phyloP scores from a whole-genome alignment of 2,888 invertebrate species.

The Embidobia sp. region DNA sequence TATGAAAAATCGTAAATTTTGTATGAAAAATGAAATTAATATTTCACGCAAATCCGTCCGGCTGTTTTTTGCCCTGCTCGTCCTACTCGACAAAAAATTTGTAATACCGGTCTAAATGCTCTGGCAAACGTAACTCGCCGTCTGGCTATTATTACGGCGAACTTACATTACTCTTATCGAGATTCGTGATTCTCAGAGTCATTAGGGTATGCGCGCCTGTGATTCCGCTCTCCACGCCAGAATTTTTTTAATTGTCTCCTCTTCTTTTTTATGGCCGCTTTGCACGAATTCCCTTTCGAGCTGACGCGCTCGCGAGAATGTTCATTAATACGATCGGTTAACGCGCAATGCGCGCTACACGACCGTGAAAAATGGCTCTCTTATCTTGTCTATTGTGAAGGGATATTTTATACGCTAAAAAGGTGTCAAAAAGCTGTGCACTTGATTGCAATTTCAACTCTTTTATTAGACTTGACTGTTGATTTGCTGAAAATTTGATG shows the following conservation, averaged over 20 bases:
- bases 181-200: constrained; percentile 63
- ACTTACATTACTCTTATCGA: constrained; percentile 61
- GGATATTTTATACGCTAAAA: too few relatives aligned
- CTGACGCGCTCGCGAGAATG: constrained; percentile 33
- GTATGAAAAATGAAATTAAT: constrained; percentile 33
- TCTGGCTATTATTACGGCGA: constrained; percentile 39
- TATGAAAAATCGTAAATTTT: constrained; percentile 13
- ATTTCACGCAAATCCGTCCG: constrained; percentile 17
- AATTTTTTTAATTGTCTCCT: constrained; percentile 61
- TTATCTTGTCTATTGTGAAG: constrained; percentile 48
- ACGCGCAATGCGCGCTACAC: constrained; percentile 46
- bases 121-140: constrained; percentile 25
- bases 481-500: background rate
- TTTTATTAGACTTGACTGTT: background rate
- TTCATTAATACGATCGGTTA: constrained; percentile 62
- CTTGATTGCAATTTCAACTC: constrained; percentile 1
- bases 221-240: constrained; percentile 47
- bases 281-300: constrained; percentile 47
- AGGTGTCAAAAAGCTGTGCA: constrained; percentile 18
- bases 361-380: constrained; percentile 51
- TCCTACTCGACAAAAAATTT: constrained; percentile 11
- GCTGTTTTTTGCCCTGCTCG: background rate
- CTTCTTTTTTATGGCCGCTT: constrained; percentile 56
- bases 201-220: constrained; percentile 59
- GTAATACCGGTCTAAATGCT: constrained; percentile 34